Evolutionary conservation across 2,888 invertebrate species (phyloP).

Genomic region (Cheiracanthium punctorium): DNA sequence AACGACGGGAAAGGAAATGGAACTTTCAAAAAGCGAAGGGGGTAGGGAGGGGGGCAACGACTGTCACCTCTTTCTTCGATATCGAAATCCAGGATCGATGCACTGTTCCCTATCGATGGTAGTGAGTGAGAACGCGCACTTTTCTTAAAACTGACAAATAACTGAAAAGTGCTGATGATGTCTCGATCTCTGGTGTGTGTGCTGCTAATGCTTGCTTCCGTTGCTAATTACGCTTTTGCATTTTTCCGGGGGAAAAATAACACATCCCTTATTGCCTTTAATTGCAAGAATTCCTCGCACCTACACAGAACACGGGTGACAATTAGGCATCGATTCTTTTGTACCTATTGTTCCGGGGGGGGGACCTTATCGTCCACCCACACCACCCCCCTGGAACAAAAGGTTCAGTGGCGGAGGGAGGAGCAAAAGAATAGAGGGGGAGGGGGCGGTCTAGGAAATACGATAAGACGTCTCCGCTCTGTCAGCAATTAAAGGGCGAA

Average conservation of each 20-base stretch:
- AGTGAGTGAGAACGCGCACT: no score
- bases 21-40: not conserved
- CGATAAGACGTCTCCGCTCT: conserved; percentile 58
- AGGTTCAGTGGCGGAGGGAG: conserved; percentile 21
- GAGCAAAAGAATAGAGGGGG: conserved; percentile 16
- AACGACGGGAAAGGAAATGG: not conserved
- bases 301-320: conserved; percentile 45
- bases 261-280: conserved; percentile 69
- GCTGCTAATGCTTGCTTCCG: conserved; percentile 40
- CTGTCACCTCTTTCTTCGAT: conserved; percentile 55
- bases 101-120: conserved; percentile 25
- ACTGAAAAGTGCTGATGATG: conserved; percentile 41
- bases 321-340: conserved; percentile 67
- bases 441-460: conserved; percentile 1
- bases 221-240: conserved; percentile 63
- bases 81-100: conserved; percentile 57
- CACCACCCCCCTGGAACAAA: conserved; percentile 27
- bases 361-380: conserved; percentile 14
- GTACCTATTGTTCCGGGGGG: conserved; percentile 60
- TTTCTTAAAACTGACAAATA: conserved; percentile 55
- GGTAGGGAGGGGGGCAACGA: not conserved
- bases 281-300: conserved; percentile 65
- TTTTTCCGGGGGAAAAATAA: conserved; percentile 55
- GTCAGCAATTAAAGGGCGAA: conserved; percentile 46
- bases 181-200: not conserved